These are phyloP conservation scores for Anguilla marmorata DNA, from an alignment of 2,797 vertebrate species.

Conservation along the genomic window DNA sequence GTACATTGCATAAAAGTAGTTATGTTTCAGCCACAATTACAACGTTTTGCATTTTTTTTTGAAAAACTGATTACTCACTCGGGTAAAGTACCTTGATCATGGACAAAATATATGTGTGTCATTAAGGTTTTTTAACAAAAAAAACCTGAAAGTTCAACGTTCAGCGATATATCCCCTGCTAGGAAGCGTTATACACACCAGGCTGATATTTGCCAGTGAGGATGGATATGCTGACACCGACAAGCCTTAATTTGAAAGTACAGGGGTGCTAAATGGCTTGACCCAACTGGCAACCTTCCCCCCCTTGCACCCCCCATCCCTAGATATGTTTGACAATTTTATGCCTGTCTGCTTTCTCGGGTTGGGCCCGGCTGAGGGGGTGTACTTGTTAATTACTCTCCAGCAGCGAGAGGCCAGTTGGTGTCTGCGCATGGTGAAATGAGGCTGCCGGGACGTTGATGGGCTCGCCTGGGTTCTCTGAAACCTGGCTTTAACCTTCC, in stretches of 20 bases:
- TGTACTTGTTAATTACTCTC: constrained; percentile 35
- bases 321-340: constrained; percentile 31
- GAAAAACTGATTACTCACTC: neutral
- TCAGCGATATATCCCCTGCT: neutral
- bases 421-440: constrained; percentile 6
- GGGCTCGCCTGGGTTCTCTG: neutral
- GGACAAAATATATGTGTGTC: neutral
- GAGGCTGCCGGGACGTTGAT: neutral
- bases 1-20: neutral
- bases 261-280: constrained; percentile 9
- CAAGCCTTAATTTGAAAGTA: constrained; percentile 20
- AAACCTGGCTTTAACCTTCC: constrained; percentile 10
- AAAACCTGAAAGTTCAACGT: neutral
- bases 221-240: neutral
- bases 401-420: neutral
- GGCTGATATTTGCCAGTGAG: neutral
- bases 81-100: neutral
- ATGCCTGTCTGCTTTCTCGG: constrained; percentile 27
- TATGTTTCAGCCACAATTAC: neutral
- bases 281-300: constrained; percentile 18
- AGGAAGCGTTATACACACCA: too few species aligned
- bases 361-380: constrained; percentile 12
- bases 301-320: neutral
- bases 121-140: neutral
- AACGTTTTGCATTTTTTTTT: neutral